Conservation (phyloP, 2,888 invertebrate genomes). For the Tipula vernalis region DNA sequence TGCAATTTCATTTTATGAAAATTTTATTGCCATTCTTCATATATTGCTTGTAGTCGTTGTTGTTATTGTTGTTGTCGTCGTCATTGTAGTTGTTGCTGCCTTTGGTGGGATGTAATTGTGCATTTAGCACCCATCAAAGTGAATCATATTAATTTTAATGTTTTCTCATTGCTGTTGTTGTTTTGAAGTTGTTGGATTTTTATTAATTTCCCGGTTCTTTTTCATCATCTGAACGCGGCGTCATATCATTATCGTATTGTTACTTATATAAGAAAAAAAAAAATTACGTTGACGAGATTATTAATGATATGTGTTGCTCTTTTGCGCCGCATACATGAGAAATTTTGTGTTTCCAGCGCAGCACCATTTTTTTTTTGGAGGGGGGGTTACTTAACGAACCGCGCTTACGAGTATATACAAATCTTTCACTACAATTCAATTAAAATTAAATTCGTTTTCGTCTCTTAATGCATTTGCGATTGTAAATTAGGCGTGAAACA, state of each 20-base stretch:
- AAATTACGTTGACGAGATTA: neutral
- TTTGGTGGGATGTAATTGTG: neutral
- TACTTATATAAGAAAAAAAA: neutral
- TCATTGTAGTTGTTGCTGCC: neutral
- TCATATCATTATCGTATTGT: slow-evolving; percentile 4
- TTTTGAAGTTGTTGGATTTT: neutral
- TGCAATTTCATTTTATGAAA: neutral
- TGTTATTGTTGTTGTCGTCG: neutral
- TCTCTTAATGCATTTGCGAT: neutral
- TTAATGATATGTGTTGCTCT: neutral
- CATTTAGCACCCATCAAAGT: neutral
- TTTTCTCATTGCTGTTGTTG: neutral
- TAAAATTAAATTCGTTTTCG: neutral
- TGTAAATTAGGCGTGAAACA: neutral
- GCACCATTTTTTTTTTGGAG: neutral
- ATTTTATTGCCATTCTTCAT: neutral
- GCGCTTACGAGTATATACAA: neutral
- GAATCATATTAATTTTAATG: neutral
- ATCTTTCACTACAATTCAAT: slow-evolving; percentile 4
- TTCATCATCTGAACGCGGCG: neutral
- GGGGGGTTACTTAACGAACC: neutral
- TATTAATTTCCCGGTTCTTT: neutral
- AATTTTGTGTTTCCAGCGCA: neutral
- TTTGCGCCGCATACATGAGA: neutral
- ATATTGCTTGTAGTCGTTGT: neutral